Evolutionary conservation across 92 coral and sea anemone species (phyloP).

Genomic region (Zoanthus solanderi): DNA sequence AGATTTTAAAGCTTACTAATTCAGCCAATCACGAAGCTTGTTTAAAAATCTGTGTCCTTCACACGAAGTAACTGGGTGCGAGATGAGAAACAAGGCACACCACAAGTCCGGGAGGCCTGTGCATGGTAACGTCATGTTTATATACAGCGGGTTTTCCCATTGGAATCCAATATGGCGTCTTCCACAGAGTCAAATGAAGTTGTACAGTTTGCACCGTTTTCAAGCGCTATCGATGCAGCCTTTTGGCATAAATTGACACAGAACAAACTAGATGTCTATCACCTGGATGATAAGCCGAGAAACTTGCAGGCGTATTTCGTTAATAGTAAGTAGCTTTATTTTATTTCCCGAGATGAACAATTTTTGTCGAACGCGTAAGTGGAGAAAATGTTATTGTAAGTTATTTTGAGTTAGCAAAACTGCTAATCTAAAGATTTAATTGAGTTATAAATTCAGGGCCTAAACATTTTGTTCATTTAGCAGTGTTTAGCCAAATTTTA

Average conservation of each 20-base stretch:
- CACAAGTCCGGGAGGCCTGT: too few species aligned
- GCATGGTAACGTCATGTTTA: too few species aligned
- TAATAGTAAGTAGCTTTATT: constrained; percentile 79
- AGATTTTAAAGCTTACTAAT: too few species aligned
- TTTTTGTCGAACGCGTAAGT: not conserved
- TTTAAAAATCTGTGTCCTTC: too few species aligned
- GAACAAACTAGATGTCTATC: constrained; percentile 92
- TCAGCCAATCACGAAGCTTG: too few species aligned
- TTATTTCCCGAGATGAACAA: not conserved
- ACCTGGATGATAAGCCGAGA: constrained; percentile 91
- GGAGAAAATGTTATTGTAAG: not conserved
- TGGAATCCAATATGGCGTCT: constrained; percentile 43
- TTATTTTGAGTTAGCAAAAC: too few species aligned
- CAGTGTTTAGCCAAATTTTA: too few species aligned
- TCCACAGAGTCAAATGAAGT: constrained; percentile 19
- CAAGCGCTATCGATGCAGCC: constrained; percentile 98
- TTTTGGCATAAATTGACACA: constrained; percentile 95
- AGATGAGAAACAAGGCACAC: too few species aligned
- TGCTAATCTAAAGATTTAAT: too few species aligned
- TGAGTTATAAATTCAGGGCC: too few species aligned
- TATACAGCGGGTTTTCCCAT: constrained; percentile 38
- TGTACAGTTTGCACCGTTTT: constrained; percentile 92
- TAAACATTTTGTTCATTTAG: too few species aligned
- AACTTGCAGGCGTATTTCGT: constrained; percentile 84
- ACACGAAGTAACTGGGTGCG: too few species aligned